A percentile compares a stretch with the other conserved stretches of the same genome.
Evolutionary conservation across 2,113 vertebrate species (phyloP).

Genomic region (Manacus vitellinus): DNA sequence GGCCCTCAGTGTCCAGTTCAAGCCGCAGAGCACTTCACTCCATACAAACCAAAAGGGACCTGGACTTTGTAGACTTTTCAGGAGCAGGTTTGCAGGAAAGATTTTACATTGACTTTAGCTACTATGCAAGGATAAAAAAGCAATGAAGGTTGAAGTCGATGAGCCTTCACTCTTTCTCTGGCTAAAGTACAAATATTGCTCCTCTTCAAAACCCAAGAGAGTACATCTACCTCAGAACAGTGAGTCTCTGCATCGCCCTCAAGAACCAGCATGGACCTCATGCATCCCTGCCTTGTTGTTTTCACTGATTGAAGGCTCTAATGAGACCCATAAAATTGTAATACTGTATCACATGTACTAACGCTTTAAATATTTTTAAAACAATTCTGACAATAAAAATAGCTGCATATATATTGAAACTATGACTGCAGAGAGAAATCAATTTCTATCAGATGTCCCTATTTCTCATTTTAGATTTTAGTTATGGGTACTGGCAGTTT

Average conservation of each 20-base stretch:
- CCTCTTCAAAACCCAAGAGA: not conserved
- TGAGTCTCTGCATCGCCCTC: not conserved
- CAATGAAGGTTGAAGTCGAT: not conserved
- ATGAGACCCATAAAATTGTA: not conserved
- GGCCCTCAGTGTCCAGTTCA: not conserved
- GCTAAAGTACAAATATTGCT: accelerated
- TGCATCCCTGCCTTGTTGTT: not conserved
- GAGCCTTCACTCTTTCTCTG: not conserved
- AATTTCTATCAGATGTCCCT: not conserved
- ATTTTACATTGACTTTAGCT: not conserved
- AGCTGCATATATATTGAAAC: not conserved
- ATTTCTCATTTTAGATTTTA: not conserved
- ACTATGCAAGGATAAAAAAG: not conserved
- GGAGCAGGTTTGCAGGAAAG: not conserved
- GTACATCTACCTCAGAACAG: not conserved
- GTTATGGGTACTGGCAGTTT: not conserved
- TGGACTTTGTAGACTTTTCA: accelerated
- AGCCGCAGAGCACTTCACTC: not conserved
- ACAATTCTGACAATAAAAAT: not conserved
- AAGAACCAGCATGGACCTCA: not conserved
- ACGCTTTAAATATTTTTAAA: not conserved
- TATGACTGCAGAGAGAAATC: not conserved
- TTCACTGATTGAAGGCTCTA: not conserved
- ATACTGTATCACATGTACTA: not conserved
- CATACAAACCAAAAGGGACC: accelerated